Base-by-base conservation (phyloP, 2,113 vertebrate species). In the Toxotes jaculatrix region DNA sequence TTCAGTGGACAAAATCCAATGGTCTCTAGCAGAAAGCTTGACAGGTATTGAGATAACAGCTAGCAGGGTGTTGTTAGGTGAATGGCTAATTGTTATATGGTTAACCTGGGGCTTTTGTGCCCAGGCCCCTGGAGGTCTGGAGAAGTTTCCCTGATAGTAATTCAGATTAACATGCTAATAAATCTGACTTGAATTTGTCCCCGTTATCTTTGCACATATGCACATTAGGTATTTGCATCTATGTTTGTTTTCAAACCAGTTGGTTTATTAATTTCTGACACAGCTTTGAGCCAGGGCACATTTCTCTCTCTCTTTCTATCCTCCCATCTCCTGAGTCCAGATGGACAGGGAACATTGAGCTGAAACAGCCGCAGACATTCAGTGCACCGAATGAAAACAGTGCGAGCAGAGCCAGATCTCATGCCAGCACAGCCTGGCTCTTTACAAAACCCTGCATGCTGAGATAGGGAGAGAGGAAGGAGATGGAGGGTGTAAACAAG, bases 381-480 rank as follows among this genome's bases (percentile, higher is more conserved):
- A 55, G 32, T 67, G 49, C 71, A 78, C 75, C 43, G 7, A 80
- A 60, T 42, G 17, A 75, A 83, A 85, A 74, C 73, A 88, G 71
- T 9, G 55, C 4, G 55, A 63, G 53, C 69, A 14, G 74, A 73
- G 74, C 65, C 79, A 78, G 69, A 66, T 78, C 88, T 74, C 65
- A 62, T 51, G 60, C 84, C 79, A 88, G 72, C 80, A 74, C 63
- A 83, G 77, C 36, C 85, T 68, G 85, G 60, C 78, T 87, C 62
- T 68, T 57, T 71, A 82, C 82, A 77, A 82, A 86, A 66, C 74
- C 64, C 53, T 80, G 63, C 75, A 74, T 3, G 14, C 23, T 19
- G 80, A 73, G 68, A 57, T 36, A 45, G 55, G 66, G 72, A 61
- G 75, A n/a, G 59, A 51, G 34, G 56, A 70, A 66, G 47, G 51